These are phyloP conservation scores for Chionis minor DNA, from an alignment of 2,113 vertebrate genomes.

Conservation along the genomic window DNA sequence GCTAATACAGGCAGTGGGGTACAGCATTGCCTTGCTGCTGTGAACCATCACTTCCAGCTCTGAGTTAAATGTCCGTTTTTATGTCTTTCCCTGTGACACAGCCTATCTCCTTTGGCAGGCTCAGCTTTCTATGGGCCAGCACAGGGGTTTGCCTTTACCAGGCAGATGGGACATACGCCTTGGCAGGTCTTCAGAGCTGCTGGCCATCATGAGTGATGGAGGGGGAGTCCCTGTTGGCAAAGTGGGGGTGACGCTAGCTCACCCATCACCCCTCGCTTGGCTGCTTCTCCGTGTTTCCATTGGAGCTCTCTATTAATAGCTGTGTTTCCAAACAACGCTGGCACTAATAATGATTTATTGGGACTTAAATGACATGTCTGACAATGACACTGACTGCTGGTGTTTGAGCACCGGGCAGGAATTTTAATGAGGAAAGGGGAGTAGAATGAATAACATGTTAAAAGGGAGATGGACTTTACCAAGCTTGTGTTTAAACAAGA, in stretches of 20 bases:
- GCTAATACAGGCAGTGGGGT: neutral
- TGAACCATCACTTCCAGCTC: neutral
- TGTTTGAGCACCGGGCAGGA: neutral
- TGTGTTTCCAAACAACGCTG: neutral
- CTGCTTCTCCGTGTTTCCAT: neutral
- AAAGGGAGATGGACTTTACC: slow-evolving; percentile 1
- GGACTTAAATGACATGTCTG: slow-evolving; percentile 21
- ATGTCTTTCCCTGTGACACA: neutral
- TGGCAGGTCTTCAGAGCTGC: neutral
- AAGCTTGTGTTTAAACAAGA: slow-evolving; percentile 11
- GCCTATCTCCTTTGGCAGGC: neutral
- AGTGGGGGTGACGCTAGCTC: neutral
- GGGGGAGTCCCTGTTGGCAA: neutral
- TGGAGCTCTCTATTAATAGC: slow-evolving; percentile 11
- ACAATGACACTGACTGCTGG: slow-evolving; percentile 30
- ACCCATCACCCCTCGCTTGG: neutral
- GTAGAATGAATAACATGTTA: neutral
- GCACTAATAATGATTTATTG: slow-evolving; percentile 35
- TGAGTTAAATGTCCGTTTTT: neutral
- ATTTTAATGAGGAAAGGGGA: slow-evolving; percentile 42
- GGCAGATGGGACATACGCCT: neutral
- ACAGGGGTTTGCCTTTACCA: neutral
- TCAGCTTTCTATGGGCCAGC: neutral
- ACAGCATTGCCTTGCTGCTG: neutral
- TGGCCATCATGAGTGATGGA: neutral